Evolutionary conservation across 2,113 vertebrate genomes (phyloP), one percentile per base, ranked within the genome.

Genomic region (Progne subis): DNA sequence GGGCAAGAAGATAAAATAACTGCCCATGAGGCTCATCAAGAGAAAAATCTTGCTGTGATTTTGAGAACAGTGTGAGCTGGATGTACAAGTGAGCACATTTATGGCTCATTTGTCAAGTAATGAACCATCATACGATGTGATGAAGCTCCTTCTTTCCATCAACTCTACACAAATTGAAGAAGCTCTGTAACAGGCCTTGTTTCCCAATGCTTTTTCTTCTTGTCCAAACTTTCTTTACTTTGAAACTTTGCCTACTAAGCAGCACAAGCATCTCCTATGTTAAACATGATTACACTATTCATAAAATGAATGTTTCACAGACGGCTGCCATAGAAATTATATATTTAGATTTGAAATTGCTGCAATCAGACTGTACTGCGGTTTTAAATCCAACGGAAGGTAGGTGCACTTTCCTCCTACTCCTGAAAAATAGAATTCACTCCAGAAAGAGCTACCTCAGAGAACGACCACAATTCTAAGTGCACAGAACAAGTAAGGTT

Each of bases 11-110:
- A 56, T 18, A 72, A 87, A 87, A 57, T 69, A 72, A 88, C 37
- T 88, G 57, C 16, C 75, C 2, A 1, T n/a, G 32, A 86, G 14
- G 23, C 50, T 92, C 82, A 90, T 82, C 65, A 88, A 32, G 50
- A 86, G 50, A 90, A 93, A 93, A 94, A 77, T 21, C n/a, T 93
- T 86, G 46, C 90, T 86, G n/a, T 77, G 88, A 88, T 94, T 95
- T 92, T 86, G 50, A 93, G 67, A 88, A 46, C n/a, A 43, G 25
- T 29, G 20, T 69, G 79, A 93, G 32, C 11, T 93, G 63, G 28
- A 55, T 88, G 49, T 64, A 53, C 25, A 53, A 88, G 79, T 61
- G n/a, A 46, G 43, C 26, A 61, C 37, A 55, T 57, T 72, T 83
- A 57, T 65, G 85, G 70, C 23, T 88, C 59, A 69, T 93, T 92